These are phyloP conservation scores for Lithodes maja DNA, from an alignment of 2,888 invertebrate species.

Conservation along the genomic window DNA sequence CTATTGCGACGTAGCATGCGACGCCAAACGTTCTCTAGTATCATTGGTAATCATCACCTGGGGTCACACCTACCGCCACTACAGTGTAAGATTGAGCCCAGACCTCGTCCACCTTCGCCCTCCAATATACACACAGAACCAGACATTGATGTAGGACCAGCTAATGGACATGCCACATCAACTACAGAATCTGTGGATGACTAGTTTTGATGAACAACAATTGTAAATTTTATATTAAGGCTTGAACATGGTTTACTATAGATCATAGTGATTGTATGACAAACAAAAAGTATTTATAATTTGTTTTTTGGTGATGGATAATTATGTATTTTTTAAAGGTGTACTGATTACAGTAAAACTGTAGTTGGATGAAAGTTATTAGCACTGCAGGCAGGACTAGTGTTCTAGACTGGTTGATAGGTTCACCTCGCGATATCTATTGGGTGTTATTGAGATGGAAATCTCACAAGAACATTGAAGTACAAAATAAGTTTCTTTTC, in stretches of 20 bases:
- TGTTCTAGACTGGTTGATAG: background rate
- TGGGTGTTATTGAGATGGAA: background rate
- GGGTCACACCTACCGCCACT: constrained; percentile 3
- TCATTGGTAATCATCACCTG: constrained; percentile 11
- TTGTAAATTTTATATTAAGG: background rate
- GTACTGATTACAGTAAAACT: background rate
- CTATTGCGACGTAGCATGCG: constrained; percentile 43
- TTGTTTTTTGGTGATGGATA: constrained; percentile 12
- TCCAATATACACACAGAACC: constrained; percentile 11
- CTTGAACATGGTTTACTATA: constrained; percentile 8
- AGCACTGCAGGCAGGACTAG: background rate
- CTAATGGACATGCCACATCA: constrained; percentile 43
- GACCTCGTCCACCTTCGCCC: constrained; percentile 41
- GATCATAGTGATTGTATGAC: constrained; percentile 7
- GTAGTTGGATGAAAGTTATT: background rate
- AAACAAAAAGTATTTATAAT: background rate
- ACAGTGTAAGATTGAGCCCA: constrained; percentile 21
- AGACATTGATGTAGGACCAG: constrained; percentile 37
- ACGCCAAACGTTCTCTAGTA: constrained; percentile 38
- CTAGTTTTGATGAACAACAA: constrained; percentile 11
- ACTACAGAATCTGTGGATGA: constrained; percentile 43
- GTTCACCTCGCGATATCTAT: background rate
- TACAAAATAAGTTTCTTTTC: constrained; percentile 44
- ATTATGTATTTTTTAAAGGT: background rate
- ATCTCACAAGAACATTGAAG: constrained; percentile 49